Conservation (phyloP, 1,140 invertebrate species). For the Cecropterus lyciades region DNA sequence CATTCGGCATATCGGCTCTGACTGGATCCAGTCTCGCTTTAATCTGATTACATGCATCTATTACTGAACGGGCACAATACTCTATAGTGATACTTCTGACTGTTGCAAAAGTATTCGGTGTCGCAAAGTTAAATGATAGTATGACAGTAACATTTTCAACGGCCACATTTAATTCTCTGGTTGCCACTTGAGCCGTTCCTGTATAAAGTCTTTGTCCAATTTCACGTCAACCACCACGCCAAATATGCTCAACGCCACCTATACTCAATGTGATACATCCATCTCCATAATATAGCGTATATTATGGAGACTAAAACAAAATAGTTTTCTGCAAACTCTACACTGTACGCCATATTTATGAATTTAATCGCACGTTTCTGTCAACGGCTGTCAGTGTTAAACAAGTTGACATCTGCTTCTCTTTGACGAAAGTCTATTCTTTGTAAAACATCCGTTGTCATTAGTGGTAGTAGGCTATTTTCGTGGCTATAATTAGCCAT, state of each 20-base stretch:
- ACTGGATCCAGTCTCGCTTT: slow-evolving; percentile 86
- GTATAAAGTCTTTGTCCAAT: slow-evolving; percentile 88
- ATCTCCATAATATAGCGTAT: slow-evolving; percentile 87
- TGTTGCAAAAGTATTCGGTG: slow-evolving; percentile 43
- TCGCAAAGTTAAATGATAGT: slow-evolving; percentile 37
- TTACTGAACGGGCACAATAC: slow-evolving; percentile 75
- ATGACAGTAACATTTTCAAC: slow-evolving; percentile 40
- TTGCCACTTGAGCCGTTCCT: slow-evolving; percentile 44
- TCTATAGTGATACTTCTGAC: slow-evolving; percentile 46
- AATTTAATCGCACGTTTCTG: slow-evolving; percentile 87
- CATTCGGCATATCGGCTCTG: slow-evolving; percentile 83
- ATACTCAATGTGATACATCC: slow-evolving; percentile 88
- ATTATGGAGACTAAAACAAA: slow-evolving; percentile 86
- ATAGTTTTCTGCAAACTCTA: slow-evolving; percentile 74
- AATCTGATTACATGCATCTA: slow-evolving; percentile 87
- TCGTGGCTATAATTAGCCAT: slow-evolving; percentile 84
- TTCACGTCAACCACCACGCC: too few relatives aligned
- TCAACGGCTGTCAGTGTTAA: slow-evolving; percentile 88
- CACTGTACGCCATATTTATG: slow-evolving; percentile 85
- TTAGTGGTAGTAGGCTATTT: slow-evolving; percentile 38
- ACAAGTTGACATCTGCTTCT: slow-evolving; percentile 79
- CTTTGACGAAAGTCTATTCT: slow-evolving; percentile 83
- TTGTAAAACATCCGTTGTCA: slow-evolving; percentile 42
- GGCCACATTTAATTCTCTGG: slow-evolving; percentile 42
- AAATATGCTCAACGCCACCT: slow-evolving; percentile 89